Base-by-base conservation (phyloP, 1,140 invertebrate genomes). In the Drosophila orosa region DNA sequence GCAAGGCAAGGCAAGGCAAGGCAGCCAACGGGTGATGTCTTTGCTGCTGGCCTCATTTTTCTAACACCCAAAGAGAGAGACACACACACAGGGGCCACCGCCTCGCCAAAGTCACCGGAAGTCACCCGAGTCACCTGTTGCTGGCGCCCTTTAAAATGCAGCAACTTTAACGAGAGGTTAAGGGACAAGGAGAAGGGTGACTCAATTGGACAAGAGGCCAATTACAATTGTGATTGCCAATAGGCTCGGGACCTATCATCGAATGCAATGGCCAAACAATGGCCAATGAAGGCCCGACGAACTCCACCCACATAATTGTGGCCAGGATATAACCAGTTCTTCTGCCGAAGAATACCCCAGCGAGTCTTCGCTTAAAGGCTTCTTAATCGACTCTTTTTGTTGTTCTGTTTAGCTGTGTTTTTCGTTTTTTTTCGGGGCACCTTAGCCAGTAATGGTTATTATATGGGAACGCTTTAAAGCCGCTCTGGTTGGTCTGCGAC, bases 291-390 rank as follows among this genome's bases (percentile, higher is more conserved):
- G 62, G 74, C 60, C 15, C 31, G 10, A 39, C 76, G 66, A 87
- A 87, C 83, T 87, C 83, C 83, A 87, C 83, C 83, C 83, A 80
- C 83, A 83, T 87, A 78, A 87, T 86, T 87, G 67, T 10, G 58
- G 44, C 33, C 19, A 52, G 67, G 29, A 45, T 29, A 35, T 39
- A 67, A 42, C 27, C 31, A 45, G 56, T 63, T 66, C 60, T 66
- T 66, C 55, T 17, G 63, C 59, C 44, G 59, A 62, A 52, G 48
- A 52, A 33, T 33, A 29, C 31, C 9, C 19, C 13, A n/a, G 29
- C 22, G 8, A 15, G 50, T 54, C 50, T 54, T 37, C 13, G 50
- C 31, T 24, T 3, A 35, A 35, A 24, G 50, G 50, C 50, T 35
- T 24, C 50, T 60, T 63, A 24, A 22, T n/a, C 12, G 42, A 50